Conservation (phyloP, 2,797 vertebrate species). For the Catamblyrhynchus diadema region DNA sequence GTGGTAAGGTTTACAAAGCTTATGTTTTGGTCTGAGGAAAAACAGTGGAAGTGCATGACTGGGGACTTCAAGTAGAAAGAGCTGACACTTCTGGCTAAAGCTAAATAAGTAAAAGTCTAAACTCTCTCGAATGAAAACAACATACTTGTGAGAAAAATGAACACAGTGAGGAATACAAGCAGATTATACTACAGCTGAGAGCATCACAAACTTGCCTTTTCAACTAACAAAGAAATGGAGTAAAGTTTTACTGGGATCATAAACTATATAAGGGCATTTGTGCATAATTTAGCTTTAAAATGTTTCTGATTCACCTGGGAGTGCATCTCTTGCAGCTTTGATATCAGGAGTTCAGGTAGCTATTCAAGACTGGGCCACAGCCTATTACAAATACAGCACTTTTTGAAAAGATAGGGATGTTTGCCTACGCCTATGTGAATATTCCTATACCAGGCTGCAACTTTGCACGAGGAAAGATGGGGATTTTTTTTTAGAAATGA, state of each 20-base stretch:
- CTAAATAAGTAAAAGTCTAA: slow-evolving; percentile 10
- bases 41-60: slow-evolving; percentile 8
- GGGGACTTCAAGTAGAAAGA: slow-evolving; percentile 21
- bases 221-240: background rate
- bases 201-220: background rate
- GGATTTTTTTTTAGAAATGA: background rate
- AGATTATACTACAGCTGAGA: background rate
- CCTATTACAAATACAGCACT: background rate
- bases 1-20: slow-evolving; percentile 30
- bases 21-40: slow-evolving; percentile 42
- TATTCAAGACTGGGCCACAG: background rate
- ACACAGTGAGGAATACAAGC: background rate
- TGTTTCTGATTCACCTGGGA: background rate
- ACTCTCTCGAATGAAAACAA: background rate
- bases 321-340: background rate
- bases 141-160: background rate
- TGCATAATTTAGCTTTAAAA: background rate
- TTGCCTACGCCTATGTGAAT: background rate
- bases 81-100: background rate
- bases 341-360: background rate
- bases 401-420: background rate
- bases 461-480: background rate
- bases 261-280: background rate
- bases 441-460: background rate
- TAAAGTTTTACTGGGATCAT: background rate